Base-by-base conservation (phyloP, 2,797 vertebrate species). In the Chaetophractus vellerosus region DNA sequence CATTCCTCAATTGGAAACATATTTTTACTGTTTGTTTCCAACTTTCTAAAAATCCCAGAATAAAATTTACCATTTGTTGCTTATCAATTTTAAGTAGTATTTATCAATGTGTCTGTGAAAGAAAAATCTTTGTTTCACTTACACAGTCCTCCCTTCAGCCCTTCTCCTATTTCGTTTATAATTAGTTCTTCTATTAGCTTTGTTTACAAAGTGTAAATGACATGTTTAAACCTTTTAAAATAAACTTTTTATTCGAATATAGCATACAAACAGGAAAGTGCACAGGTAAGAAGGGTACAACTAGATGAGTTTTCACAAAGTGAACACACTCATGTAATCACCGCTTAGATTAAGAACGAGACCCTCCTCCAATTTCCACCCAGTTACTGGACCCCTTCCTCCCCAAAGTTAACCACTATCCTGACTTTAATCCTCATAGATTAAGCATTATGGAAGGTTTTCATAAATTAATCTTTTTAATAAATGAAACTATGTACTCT, bases 151-250 rank as follows among this genome's bases (percentile, higher is more conserved):
- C 36, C 24, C 50, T 72, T 82, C 21, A 36, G 68, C 33, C 14
- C 7, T 45, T 11, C 23, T 52, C 28, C 9, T 68, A 45, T 75
- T 85, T 31, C 75, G 5, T 57, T 26, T 69, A 75, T 6, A 14
- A 41, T 68, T 61, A 45, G 12, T 52, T 82, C 52, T 86, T 91
- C 36, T 68, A 57, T 26, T 83, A 41, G 10, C 72, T 79, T 59
- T 94, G 28, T 38, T 90, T 79, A 59, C 38, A 71, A 79, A 76
- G 79, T 50, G 16, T 68, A 94, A 78, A 69, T 10, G 81, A 61
- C 14, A 11, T 84, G 66, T n/a, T 55, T 66, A 61, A 72, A 59
- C 33, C 69, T 89, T 33, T 5, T 10, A 69, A 76, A 88, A 55
- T 50, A 72, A 75, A 45, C 5, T 66, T 88, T 92, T 69, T 21